Conservation (phyloP, 2,888 invertebrate genomes). For the Dryadula phaetusa region DNA sequence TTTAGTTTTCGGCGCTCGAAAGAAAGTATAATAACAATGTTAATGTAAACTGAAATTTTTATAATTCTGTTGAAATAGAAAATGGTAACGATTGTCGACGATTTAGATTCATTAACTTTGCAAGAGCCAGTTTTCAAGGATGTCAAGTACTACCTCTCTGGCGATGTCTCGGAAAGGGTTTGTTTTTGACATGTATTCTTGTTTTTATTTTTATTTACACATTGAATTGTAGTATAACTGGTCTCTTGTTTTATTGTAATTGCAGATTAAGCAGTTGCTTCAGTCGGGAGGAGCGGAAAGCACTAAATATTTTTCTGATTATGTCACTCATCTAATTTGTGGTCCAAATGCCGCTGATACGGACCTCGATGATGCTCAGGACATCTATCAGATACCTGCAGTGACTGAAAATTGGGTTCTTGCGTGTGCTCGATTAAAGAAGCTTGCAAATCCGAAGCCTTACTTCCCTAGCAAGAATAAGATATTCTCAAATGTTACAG, state of each 20-base stretch:
- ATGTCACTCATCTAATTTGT: constrained; percentile 96
- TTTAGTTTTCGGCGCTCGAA: constrained; percentile 64
- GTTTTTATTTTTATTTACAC: constrained; percentile 62
- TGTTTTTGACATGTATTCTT: constrained; percentile 64
- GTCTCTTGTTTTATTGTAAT: constrained; percentile 60
- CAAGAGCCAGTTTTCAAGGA: constrained; percentile 90
- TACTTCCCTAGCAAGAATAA: constrained; percentile 88
- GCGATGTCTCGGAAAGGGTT: constrained; percentile 90
- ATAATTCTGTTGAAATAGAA: constrained; percentile 57
- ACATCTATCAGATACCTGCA: constrained; percentile 96
- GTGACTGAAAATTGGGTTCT: constrained; percentile 94
- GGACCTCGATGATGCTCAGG: constrained; percentile 95
- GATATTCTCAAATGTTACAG: constrained; percentile 90
- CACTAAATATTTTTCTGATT: constrained; percentile 94
- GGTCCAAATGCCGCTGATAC: constrained; percentile 93
- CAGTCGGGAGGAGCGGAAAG: constrained; percentile 95
- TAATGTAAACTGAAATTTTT: constrained; percentile 57
- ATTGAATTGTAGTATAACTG: constrained; percentile 55
- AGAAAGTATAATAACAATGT: constrained; percentile 64
- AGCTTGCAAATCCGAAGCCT: constrained; percentile 87
- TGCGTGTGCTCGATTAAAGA: constrained; percentile 85
- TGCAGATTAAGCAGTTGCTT: constrained; percentile 90
- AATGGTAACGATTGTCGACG: constrained; percentile 83
- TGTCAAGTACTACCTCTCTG: constrained; percentile 93
- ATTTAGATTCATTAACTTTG: constrained; percentile 80